A percentile compares a stretch with the other conserved stretches of the same genome.
Conservation (phyloP, 2,113 vertebrate genomes). For the Girardinichthys multiradiatus region DNA sequence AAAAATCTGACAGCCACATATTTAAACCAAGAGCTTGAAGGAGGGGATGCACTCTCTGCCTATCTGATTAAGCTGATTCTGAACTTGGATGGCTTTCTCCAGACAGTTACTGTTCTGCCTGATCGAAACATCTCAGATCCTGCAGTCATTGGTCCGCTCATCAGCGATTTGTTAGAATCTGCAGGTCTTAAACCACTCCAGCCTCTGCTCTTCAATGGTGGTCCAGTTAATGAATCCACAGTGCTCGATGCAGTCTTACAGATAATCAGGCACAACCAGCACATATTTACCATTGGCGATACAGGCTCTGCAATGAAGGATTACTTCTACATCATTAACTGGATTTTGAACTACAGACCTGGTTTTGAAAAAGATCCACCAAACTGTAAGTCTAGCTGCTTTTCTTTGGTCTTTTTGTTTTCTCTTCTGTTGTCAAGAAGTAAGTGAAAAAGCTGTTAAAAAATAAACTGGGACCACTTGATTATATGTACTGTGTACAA, state of each 20-base stretch:
- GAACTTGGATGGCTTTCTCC: constrained; percentile 46
- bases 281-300: constrained; percentile 63
- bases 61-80: constrained; percentile 57
- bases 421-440: too few relatives aligned
- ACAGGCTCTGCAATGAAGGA: constrained; percentile 52
- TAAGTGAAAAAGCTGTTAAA: too few relatives aligned
- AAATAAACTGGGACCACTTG: too few relatives aligned
- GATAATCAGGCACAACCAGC: constrained; percentile 58
- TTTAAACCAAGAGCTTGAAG: constrained; percentile 43
- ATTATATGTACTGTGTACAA: too few relatives aligned
- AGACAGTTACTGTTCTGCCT: constrained; percentile 14
- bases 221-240: constrained; percentile 42
- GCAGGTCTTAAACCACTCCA: constrained; percentile 65
- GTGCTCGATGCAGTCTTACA: constrained; percentile 45
- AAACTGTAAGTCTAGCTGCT: too few relatives aligned
- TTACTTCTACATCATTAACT: too few relatives aligned
- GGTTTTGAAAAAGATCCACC: too few relatives aligned
- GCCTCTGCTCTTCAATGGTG: constrained; percentile 43
- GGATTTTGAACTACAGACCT: too few relatives aligned
- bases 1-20: constrained; percentile 15
- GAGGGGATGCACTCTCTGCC: constrained; percentile 40
- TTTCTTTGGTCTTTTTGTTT: too few relatives aligned
- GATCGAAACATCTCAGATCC: constrained; percentile 51
- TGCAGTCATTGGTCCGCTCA: constrained; percentile 30
- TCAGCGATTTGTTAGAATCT: constrained; percentile 55